These are phyloP conservation scores for Sebastes oblongus DNA, from an alignment of 2,797 vertebrate genomes.

Conservation along the genomic window DNA sequence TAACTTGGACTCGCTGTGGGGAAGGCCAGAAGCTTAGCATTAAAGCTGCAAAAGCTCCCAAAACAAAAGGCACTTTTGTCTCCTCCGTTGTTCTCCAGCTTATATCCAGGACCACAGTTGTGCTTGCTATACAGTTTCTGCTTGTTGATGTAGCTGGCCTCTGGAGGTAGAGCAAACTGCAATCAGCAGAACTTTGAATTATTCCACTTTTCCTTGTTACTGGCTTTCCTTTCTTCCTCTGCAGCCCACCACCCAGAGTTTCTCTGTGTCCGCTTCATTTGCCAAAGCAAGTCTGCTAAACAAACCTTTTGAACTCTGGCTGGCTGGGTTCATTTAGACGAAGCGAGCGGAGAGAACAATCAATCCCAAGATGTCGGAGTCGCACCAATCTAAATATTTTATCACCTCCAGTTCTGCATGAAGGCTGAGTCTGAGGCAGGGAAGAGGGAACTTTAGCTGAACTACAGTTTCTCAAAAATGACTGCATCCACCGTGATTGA, in stretches of 20 bases:
- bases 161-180: constrained; percentile 46
- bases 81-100: constrained; percentile 53
- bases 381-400: constrained; percentile 67
- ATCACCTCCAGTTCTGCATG: constrained; percentile 32
- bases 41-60: constrained; percentile 26
- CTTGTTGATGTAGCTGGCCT: constrained; percentile 54
- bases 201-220: constrained; percentile 17
- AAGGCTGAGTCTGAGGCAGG: constrained; percentile 11
- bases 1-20: constrained; percentile 24
- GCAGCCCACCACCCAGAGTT: constrained; percentile 35
- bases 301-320: constrained; percentile 63
- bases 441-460: constrained; percentile 18
- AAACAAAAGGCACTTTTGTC: constrained; percentile 42
- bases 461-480: constrained; percentile 24
- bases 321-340: constrained; percentile 51
- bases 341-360: constrained; percentile 39
- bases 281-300: constrained; percentile 42
- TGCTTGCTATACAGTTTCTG: constrained; percentile 24
- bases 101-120: constrained; percentile 34
- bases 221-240: constrained; percentile 19
- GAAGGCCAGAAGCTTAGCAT: constrained; percentile 20
- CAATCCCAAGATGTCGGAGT: constrained; percentile 37
- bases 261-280: constrained; percentile 27
- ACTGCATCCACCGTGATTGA: constrained; percentile 48
- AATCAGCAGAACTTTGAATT: constrained; percentile 54